Evolutionary conservation across 2,888 invertebrate species (phyloP), one percentile per base, ranked within the genome.

Genomic region (Pogonocherus hispidulus): DNA sequence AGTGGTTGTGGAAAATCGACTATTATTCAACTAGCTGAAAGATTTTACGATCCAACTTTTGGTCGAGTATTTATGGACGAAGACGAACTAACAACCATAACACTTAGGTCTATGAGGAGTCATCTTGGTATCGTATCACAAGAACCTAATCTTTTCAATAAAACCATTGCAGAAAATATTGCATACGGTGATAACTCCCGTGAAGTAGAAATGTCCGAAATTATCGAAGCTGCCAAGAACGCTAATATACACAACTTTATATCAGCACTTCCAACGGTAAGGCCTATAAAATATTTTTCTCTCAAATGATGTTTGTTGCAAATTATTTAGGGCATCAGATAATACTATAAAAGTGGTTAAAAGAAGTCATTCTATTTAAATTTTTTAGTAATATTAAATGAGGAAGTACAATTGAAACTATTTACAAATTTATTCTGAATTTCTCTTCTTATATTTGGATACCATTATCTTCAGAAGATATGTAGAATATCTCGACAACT

Each of bases 1-100:
- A 94, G 94, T 72, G 97, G 97, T 0, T 95, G 95, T 81, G 97
- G 97, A 5, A 97, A 97, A 86, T 95, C 94, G 51, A 97, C 97
- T 0, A 89, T 94, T 56, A 91, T 97, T 66, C 93, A 95, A 80
- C 86, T 97, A 41, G 84, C 97, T 0, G 92, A 95, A 84, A 86
- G 96, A 66, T 95, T 95, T 83, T 97, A 97, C 82, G 95, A 95
- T 82, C 92, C 93, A 0, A 84, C 86, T 8, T 85, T 83, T 3
- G 95, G 95, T 9, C 81, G 87, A 35, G 89, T 94, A 72, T 59
- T 60, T 5, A 70, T 83, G 9, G 84, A 84, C 51, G 73, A 75
- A 8, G 76, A 77, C 47, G 79, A 84, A 63, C 56, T 83, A 3
- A 82, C 77, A 71, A 69, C 64, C 5, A 72, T 85, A 32, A 80